These are phyloP conservation scores for Pagrus major DNA, from an alignment of 2,113 vertebrate species.

Conservation along the genomic window DNA sequence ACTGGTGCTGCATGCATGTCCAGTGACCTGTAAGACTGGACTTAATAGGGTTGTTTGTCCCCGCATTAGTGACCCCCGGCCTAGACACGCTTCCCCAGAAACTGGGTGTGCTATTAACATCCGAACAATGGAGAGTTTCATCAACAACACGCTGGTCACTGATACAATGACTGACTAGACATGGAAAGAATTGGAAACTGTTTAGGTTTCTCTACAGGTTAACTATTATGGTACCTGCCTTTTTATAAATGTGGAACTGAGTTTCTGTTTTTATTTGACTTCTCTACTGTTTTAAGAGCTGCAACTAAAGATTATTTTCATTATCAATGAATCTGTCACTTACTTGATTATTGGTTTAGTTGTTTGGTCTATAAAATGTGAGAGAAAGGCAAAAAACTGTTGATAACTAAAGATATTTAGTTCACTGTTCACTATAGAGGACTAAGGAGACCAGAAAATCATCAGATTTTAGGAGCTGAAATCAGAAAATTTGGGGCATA, in stretches of 20 bases:
- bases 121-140: slow-evolving; percentile 73
- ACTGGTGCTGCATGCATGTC: slow-evolving; percentile 46
- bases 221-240: background rate
- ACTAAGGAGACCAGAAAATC: too few relatives aligned
- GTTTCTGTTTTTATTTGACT: background rate
- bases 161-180: slow-evolving; percentile 39
- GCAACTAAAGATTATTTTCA: too few relatives aligned
- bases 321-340: too few relatives aligned
- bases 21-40: slow-evolving; percentile 77
- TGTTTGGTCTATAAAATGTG: too few relatives aligned
- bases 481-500: too few relatives aligned
- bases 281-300: background rate
- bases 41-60: slow-evolving; percentile 68
- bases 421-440: too few relatives aligned
- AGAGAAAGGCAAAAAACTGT: too few relatives aligned
- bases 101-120: slow-evolving; percentile 68
- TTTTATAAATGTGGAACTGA: background rate
- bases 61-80: slow-evolving; percentile 64
- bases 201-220: background rate
- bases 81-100: slow-evolving; percentile 75
- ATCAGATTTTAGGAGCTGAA: too few relatives aligned
- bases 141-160: slow-evolving; percentile 48
- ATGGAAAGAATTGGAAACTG: slow-evolving; percentile 5
- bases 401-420: too few relatives aligned
- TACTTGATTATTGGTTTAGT: too few relatives aligned